Conservation (phyloP, 2,797 vertebrate species). For the Mus caroli region DNA sequence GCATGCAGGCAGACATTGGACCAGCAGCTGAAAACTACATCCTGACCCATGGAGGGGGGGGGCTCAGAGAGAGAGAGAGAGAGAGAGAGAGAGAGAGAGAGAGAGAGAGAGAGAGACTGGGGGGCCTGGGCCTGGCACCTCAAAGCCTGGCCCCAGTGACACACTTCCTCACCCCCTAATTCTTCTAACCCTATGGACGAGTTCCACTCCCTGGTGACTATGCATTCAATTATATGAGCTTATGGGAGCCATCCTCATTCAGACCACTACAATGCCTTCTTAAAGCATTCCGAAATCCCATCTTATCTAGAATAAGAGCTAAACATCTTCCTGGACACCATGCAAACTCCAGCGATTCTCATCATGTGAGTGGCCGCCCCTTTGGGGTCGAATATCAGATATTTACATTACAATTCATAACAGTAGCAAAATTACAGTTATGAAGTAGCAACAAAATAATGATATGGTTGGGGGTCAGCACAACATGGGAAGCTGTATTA, state of each 20-base stretch:
- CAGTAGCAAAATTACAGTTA: background rate
- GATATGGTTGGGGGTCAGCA: too few relatives aligned
- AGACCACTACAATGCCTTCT: background rate
- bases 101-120: background rate
- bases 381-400: background rate
- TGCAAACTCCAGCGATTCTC: background rate
- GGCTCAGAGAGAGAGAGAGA: too few relatives aligned
- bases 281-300: background rate
- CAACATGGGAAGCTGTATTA: background rate
- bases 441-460: background rate
- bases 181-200: background rate
- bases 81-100: background rate
- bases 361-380: background rate
- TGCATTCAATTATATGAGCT: background rate
- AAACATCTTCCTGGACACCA: background rate
- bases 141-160: background rate
- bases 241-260: background rate
- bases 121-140: background rate
- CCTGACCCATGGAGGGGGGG: background rate
- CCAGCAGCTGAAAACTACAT: background rate
- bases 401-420: background rate
- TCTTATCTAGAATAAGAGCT: background rate
- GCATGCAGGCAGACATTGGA: background rate
- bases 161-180: background rate
- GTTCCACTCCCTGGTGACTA: background rate